Percentiles rank a stretch among this genome's conserved stretches.
Evolutionary conservation across 2,113 vertebrate species (phyloP).

Genomic region (Oreotrochilus melanogaster): DNA sequence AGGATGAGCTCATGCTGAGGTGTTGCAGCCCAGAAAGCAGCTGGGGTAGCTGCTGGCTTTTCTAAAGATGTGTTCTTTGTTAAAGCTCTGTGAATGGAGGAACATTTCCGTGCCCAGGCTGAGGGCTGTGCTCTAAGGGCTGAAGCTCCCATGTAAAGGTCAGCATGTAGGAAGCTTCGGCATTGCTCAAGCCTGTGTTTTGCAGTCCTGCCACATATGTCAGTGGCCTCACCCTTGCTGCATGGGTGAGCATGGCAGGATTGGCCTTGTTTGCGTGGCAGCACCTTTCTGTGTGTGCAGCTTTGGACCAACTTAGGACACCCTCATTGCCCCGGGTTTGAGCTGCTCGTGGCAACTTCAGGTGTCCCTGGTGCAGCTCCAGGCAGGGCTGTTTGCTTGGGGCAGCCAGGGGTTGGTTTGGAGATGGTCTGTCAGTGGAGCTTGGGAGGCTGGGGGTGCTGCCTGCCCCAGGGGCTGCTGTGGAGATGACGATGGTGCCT

Average conservation of each 20-base stretch:
- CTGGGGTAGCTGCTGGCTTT: neutral
- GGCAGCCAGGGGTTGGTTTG: neutral
- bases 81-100: neutral
- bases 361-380: rapidly evolving
- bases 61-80: rapidly evolving
- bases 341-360: rapidly evolving
- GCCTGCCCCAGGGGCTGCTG: neutral
- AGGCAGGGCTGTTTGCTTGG: neutral
- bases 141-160: neutral
- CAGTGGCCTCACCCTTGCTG: neutral
- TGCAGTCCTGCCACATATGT: neutral
- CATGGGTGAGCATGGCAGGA: neutral
- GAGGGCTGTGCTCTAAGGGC: neutral
- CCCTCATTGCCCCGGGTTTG: neutral
- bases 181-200: neutral
- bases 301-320: neutral
- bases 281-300: neutral
- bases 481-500: neutral
- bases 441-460: neutral
- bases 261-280: neutral
- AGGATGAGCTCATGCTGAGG: neutral
- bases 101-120: neutral
- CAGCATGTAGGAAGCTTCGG: neutral
- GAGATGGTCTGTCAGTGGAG: neutral
- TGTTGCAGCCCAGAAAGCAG: neutral